These are phyloP conservation scores for Artibeus lituratus DNA, from an alignment of 2,797 vertebrate species.

Conservation along the genomic window DNA sequence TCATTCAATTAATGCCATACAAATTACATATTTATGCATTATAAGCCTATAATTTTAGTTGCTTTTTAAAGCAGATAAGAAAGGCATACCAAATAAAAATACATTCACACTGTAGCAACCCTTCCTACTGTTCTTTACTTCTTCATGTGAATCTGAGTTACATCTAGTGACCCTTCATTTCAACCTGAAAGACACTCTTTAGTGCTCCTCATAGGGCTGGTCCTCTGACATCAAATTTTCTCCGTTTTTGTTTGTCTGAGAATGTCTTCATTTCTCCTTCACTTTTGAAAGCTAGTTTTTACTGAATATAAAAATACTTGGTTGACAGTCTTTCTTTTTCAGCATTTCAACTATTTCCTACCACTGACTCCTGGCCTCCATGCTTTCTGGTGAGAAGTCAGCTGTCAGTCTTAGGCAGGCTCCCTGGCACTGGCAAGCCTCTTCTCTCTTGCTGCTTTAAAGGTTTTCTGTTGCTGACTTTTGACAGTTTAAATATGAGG, in stretches of 20 bases:
- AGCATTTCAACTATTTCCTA: slow-evolving; percentile 2
- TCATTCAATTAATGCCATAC: neutral
- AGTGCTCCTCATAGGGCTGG: neutral
- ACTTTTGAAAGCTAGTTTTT: slow-evolving; percentile 14
- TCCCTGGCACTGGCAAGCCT: neutral
- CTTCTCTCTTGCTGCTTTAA: slow-evolving; percentile 27
- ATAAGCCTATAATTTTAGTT: slow-evolving; percentile 11
- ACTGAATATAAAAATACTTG: slow-evolving; percentile 13
- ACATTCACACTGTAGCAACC: neutral
- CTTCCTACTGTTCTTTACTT: neutral
- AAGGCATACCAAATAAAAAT: slow-evolving; percentile 23
- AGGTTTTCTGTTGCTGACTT: slow-evolving; percentile 10
- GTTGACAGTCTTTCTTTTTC: neutral
- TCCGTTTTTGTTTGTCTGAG: slow-evolving; percentile 10
- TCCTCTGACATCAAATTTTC: neutral
- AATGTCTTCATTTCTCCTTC: neutral
- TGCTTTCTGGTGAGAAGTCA: slow-evolving; percentile 8
- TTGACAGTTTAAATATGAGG: neutral
- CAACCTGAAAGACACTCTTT: neutral
- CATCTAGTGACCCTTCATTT: neutral
- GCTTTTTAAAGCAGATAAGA: slow-evolving; percentile 1
- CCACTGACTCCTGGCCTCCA: neutral
- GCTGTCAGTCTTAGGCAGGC: neutral
- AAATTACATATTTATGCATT: slow-evolving; percentile 21
- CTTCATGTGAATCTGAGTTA: neutral